Conservation (phyloP, 2,797 vertebrate genomes). For the Antrozous pallidus region DNA sequence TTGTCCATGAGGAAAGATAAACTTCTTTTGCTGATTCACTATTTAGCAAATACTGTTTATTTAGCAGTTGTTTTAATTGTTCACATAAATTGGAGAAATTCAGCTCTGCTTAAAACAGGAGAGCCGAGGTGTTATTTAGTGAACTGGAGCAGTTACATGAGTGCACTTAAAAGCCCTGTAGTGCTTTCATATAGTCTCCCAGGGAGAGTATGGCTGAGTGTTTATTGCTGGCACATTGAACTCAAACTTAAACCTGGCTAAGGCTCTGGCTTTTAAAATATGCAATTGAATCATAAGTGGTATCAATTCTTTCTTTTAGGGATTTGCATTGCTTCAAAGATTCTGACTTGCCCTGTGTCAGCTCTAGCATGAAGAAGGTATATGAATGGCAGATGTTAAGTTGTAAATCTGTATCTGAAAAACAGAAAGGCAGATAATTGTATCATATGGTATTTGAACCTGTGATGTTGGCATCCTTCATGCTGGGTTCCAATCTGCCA, state of each 20-base stretch:
- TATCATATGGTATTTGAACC: not conserved
- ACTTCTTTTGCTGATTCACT: not conserved
- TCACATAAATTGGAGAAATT: slow-evolving; percentile 20
- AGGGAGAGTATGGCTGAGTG: not conserved
- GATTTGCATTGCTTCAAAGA: not conserved
- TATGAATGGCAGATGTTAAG: not conserved
- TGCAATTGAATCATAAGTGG: not conserved
- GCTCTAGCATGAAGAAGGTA: not conserved
- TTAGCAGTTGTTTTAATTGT: slow-evolving; percentile 36
- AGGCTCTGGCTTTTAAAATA: not conserved
- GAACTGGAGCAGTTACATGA: not conserved
- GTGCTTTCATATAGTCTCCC: not conserved
- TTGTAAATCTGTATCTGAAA: not conserved
- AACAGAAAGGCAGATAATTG: slow-evolving; percentile 28
- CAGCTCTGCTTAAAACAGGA: not conserved
- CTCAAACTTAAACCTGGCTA: not conserved
- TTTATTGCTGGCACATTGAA: not conserved
- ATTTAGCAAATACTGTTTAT: not conserved
- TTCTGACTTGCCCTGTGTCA: not conserved
- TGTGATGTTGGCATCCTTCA: not conserved
- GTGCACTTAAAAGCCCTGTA: not conserved
- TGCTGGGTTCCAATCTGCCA: not conserved
- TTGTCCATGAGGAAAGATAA: not conserved
- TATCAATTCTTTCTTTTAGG: not conserved
- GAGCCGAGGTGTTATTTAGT: not conserved